Conservation (phyloP, 2,113 vertebrate species). For the Baryphthengus martii region DNA sequence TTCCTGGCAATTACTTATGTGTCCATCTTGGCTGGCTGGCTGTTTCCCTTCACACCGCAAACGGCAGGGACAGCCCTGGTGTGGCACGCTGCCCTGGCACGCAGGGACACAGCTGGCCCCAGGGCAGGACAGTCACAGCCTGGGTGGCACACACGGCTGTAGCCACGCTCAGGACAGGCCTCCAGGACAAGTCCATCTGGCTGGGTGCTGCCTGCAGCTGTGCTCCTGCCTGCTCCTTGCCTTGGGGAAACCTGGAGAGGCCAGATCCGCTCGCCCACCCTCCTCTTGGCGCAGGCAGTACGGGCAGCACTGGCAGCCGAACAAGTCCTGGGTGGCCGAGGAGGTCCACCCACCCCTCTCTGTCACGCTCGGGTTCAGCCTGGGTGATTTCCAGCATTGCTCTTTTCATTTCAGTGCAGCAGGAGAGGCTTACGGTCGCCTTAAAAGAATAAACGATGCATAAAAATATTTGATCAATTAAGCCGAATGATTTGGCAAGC, state of each 20-base stretch:
- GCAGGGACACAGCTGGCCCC: neutral
- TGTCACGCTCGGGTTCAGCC: neutral
- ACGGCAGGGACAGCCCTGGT: rapidly evolving
- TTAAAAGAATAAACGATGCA: conserved; percentile 47
- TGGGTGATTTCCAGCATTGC: neutral
- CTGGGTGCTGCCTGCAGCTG: neutral
- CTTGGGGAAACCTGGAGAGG: neutral
- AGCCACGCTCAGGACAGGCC: rapidly evolving
- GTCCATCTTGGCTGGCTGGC: neutral
- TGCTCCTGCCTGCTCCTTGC: neutral
- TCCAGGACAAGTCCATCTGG: neutral
- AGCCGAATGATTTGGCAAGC: conserved; percentile 44
- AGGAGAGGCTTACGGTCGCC: neutral
- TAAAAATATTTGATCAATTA: conserved; percentile 65
- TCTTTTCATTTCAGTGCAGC: neutral
- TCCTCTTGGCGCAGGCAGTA: neutral
- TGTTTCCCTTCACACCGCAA: rapidly evolving
- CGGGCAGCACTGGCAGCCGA: neutral
- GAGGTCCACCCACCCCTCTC: neutral
- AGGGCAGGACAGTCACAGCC: neutral
- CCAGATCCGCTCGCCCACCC: rapidly evolving
- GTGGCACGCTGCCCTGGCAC: rapidly evolving
- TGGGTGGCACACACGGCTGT: neutral
- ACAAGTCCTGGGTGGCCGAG: rapidly evolving
- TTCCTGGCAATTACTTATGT: neutral